Base-by-base conservation (phyloP, 2,888 invertebrate species). In the Homarus gammarus region DNA sequence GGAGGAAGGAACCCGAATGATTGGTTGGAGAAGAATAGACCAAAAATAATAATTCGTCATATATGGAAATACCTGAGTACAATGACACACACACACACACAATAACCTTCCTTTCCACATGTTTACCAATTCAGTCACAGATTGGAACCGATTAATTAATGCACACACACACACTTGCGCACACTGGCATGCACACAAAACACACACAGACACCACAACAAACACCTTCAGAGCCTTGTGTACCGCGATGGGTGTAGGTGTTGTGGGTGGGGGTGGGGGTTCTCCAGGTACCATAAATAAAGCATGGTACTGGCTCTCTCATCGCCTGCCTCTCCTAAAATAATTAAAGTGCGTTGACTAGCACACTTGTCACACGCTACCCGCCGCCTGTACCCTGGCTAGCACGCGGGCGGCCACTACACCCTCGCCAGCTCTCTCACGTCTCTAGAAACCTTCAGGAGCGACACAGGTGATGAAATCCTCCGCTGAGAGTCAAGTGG, bases 271-370 rank as follows among this genome's bases (percentile, higher is more conserved):
- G 44, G n/a, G n/a, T n/a, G n/a, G 73, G 51, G 10, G 27, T 78
- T 78, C 78, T 78, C 31, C 5, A 73, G 84, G 56, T 33, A 38
- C 56, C 84, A 73, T 84, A 84, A 84, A 84, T 84, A 84, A 56
- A 22, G 44, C 72, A 44, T 31, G 51, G 83, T 38, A 84, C 84
- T 51, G 31, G 10, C n/a, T n/a, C 78, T 49, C 51, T 78, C 78
- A 51, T 78, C 51, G 78, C 78, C 78, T 73, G 73, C 56, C 56
- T 73, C 84, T 84, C 56, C 68, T 10, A 6, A 49, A 49, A 49
- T 49, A 49, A 49, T 49, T 10, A 49, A 49, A 78, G 51, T 56
- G 44, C 78, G 31, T 31, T 6, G 33, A 8, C 56, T 56, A 31
- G 51, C 82, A 49, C 44, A 49, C 44, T 49, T 49, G 44, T 84